Evolutionary conservation across 2,113 vertebrate species (phyloP), one percentile per base, ranked within the genome.

Genomic region (Mohoua ochrocephala): DNA sequence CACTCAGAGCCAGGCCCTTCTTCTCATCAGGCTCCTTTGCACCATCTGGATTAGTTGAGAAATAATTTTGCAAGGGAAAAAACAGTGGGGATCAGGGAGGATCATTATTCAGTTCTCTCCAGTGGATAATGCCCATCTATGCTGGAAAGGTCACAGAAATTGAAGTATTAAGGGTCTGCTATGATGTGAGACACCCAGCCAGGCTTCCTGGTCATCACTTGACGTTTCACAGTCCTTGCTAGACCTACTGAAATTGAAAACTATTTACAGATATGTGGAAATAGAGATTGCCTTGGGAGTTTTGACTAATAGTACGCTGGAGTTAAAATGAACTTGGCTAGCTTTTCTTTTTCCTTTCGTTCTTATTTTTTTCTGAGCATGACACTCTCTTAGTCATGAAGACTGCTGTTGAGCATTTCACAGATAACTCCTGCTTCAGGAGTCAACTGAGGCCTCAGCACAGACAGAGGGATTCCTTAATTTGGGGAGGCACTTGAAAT

Each of bases 121-220:
- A 67, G 59, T 63, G 78, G 67, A 31, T 82, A 83, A 79, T 68
- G 63, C 49, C 22, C 33, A 30, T 45, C 23, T 23, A 7, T 17
- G 39, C 59, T 86, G 54, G 68, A 95, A 94, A 91, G 87, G 92
- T 91, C 93, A 95, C 47, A 42, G 44, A 56, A 88, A 91, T 11
- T 22, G 65, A 71, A 45, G 31, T 41, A 41, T 79, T 81, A 61
- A 65, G 59, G 44, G 27, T 44, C 49, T 91, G 37, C 47, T 65
- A 4, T 20, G 52, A 37, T 9, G 23, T 21, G 59, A 23, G 57
- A 42, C 26, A 7, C 33, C 33, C n/a, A 69, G 59, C 53, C 53
- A 64, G 41, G 28, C 39, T 81, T 42, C 77, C 31, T 53, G 59
- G 64, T 52, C 73, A 57, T 20, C 64, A 18, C 42, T 14, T 56